Evolutionary conservation across 1,140 invertebrate species (phyloP), one percentile per base, ranked within the genome.

Genomic region (Macrobrachium nipponense): DNA sequence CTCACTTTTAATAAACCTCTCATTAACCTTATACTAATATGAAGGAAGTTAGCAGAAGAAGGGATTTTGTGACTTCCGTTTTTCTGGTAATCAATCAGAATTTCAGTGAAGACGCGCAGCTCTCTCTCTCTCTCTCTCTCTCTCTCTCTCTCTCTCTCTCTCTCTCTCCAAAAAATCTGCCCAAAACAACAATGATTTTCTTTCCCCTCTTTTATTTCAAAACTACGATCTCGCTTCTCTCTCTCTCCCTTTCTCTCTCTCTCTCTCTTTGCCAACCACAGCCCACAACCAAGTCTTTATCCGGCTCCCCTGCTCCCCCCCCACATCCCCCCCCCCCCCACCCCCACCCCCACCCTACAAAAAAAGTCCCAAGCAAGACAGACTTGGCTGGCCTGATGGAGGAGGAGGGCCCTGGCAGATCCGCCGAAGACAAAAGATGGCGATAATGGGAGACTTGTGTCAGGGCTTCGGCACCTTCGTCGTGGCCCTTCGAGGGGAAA

Each of bases 171-270:
- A 36, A 36, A 36, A 36, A 36, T 36, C 27, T 36, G 1, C 27
- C 27, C 1, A 36, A 4, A 36, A 36, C n/a, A n/a, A 36, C 4
- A 36, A 36, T 36, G 1, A 36, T 36, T 36, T 36, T 36, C 27
- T 36, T 36, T 36, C 17, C 17, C 44, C 20, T 59, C 44, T 51
- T 44, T 59, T 77, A 59, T 76, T 44, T 15, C 11, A 20, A 59
- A 58, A 77, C 51, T 59, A n/a, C n/a, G 17, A 23, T 6, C 10
- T 10, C 11, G n/a, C 18, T n/a, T 66, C 27, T 64, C 77, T 80
- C 61, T 80, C 60, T 64, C 61, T 64, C 77, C 66, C 61, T 80
- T 23, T 64, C 61, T 80, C 77, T 80, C 77, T 70, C 64, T 68
- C 79, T 68, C 58, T 68, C 62, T 80, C 64, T 66, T 59, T 27